Percentiles rank a stretch among this genome's conserved stretches.
Conservation (phyloP, 2,888 invertebrate species). For the Malacosoma neustria region DNA sequence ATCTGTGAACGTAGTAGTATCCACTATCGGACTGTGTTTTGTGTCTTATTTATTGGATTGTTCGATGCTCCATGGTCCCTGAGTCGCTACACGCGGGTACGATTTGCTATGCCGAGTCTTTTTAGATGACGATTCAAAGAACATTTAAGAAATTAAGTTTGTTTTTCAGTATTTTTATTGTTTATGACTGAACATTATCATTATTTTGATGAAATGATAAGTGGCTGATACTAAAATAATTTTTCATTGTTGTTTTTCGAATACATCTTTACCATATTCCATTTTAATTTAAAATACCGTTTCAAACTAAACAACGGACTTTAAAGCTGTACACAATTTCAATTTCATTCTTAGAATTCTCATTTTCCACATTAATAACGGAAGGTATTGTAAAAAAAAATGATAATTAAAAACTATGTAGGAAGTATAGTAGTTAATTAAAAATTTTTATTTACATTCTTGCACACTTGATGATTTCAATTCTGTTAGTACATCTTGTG, state of each 20-base stretch:
- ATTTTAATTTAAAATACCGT: not conserved
- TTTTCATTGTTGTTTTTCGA: not conserved
- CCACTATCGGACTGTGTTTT: constrained; percentile 25
- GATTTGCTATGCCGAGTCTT: constrained; percentile 30
- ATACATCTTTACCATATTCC: no score
- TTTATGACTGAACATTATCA: not conserved
- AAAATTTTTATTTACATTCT: no score
- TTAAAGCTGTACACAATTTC: no score
- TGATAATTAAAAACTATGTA: no score
- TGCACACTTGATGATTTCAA: no score
- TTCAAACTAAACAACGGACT: not conserved
- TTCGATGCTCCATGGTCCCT: constrained; percentile 19
- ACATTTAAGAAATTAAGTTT: constrained; percentile 3
- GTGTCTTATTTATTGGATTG: constrained; percentile 45
- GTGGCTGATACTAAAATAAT: not conserved
- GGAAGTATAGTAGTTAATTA: no score
- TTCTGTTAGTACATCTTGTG: no score
- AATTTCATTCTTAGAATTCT: no score
- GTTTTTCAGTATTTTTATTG: not conserved
- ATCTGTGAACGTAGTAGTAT: constrained; percentile 30
- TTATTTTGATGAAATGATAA: not conserved
- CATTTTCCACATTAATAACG: not conserved
- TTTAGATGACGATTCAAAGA: constrained; percentile 26
- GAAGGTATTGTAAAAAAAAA: not conserved
- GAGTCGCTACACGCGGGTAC: constrained; percentile 29